Conservation (phyloP, 2,888 invertebrate species). For the Mantis religiosa region DNA sequence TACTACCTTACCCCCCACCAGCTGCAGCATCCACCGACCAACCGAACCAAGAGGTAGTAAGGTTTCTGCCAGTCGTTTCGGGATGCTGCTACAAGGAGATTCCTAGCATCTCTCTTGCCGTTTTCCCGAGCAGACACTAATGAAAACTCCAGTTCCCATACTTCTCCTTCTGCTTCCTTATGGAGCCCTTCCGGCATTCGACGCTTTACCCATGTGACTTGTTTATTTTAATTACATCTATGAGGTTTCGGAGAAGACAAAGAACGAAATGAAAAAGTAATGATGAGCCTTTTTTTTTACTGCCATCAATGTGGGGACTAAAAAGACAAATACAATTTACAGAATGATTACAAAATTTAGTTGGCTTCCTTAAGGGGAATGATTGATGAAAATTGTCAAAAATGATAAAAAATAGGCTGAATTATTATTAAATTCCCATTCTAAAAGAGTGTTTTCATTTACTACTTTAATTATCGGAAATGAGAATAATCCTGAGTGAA, state of each 20-base stretch:
- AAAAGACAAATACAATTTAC: too few species aligned
- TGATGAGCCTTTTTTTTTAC: background rate
- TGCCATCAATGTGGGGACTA: too few species aligned
- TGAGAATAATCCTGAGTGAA: too few species aligned
- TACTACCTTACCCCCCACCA: slow-evolving; percentile 24
- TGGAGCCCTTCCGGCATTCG: background rate
- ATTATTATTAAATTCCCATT: too few species aligned
- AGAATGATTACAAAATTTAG: too few species aligned
- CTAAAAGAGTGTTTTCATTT: too few species aligned
- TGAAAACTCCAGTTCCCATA: slow-evolving; percentile 22
- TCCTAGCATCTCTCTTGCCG: slow-evolving; percentile 2
- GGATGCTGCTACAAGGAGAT: background rate
- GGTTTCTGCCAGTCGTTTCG: background rate
- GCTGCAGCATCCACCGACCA: background rate
- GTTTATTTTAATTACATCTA: background rate
- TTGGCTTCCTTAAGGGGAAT: too few species aligned
- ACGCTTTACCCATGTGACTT: background rate
- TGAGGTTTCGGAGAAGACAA: background rate
- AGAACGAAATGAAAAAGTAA: background rate
- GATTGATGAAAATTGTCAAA: too few species aligned
- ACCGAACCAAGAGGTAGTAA: background rate
- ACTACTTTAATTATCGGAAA: too few species aligned
- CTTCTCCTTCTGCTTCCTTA: background rate
- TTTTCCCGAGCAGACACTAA: slow-evolving; percentile 12
- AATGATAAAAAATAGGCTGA: too few species aligned